Conservation (phyloP, 2,113 vertebrate genomes). For the Onychorhynchus coronatus region DNA sequence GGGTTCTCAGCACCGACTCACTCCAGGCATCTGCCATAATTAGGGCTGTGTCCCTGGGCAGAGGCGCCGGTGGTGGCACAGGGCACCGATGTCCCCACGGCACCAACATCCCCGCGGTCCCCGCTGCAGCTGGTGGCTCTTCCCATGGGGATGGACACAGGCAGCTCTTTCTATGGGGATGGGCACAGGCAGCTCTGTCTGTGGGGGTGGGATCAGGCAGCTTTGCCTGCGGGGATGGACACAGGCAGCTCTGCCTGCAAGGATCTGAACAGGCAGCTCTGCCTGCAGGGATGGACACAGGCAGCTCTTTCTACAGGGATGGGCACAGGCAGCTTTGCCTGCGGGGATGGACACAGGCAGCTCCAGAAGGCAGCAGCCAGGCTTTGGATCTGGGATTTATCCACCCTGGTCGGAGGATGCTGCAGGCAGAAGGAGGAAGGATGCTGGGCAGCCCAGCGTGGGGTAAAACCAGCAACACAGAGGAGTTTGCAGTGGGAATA, state of each 20-base stretch:
- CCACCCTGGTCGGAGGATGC: accelerated
- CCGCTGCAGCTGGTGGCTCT: not conserved
- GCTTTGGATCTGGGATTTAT: not conserved
- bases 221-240: not conserved
- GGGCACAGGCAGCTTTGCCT: not conserved
- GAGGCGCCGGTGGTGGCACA: not conserved
- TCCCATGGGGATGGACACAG: not conserved
- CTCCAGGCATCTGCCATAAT: not conserved
- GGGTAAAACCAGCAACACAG: not conserved
- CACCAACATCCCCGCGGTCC: accelerated
- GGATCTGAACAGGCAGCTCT: no score
- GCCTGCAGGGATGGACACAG: not conserved
- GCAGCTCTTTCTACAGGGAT: not conserved
- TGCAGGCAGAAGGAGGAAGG: not conserved
- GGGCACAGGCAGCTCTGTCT: not conserved
- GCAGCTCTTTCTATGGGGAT: no score
- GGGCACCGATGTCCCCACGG: not conserved
- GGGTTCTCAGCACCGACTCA: not conserved
- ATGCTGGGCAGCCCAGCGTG: accelerated
- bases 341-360: not conserved
- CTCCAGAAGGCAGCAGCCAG: not conserved
- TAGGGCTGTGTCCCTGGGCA: not conserved
- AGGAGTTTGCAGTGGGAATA: not conserved
- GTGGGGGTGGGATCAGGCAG: not conserved
- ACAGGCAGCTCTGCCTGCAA: no score